A percentile compares a stretch with the other conserved stretches of the same genome.
phyloP scores from a whole-genome alignment of 1,140 invertebrate species.

The Coelopa frigida region DNA sequence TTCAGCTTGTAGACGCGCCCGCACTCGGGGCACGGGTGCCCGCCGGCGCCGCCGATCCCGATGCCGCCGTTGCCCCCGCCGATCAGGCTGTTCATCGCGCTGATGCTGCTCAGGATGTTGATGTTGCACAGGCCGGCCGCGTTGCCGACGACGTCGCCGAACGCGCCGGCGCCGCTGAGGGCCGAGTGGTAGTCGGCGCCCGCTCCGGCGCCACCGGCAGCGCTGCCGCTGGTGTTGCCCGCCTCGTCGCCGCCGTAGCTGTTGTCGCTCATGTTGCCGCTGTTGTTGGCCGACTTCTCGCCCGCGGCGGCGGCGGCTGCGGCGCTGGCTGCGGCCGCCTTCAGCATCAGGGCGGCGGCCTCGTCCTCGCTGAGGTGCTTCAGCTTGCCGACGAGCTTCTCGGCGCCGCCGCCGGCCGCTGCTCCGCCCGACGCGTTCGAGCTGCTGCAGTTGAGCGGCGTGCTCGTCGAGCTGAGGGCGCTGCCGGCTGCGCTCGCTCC shows the following conservation, averaged over 20 bases:
- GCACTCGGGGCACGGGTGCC: constrained; percentile 69
- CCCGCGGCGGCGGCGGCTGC: constrained; percentile 14
- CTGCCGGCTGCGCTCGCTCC: not conserved
- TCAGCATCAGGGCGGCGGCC: constrained; percentile 35
- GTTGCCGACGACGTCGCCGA: constrained; percentile 41
- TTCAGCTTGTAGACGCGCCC: constrained; percentile 76
- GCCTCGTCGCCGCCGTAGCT: constrained; percentile 31
- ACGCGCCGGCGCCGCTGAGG: constrained; percentile 29
- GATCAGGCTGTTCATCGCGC: constrained; percentile 41
- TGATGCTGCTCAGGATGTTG: constrained; percentile 40
- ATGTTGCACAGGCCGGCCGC: constrained; percentile 39
- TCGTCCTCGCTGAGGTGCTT: constrained; percentile 37
- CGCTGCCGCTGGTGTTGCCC: constrained; percentile 4
- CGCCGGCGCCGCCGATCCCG: constrained; percentile 39
- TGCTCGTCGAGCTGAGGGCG: not conserved
- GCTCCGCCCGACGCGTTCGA: not conserved
- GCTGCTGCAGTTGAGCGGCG: constrained; percentile 7
- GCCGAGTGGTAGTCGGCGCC: constrained; percentile 33
- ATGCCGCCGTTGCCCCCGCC: constrained; percentile 19
- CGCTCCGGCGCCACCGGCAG: constrained; percentile 19
- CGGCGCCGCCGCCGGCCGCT: constrained; percentile 8
- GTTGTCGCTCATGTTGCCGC: constrained; percentile 22
- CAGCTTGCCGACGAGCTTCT: constrained; percentile 16
- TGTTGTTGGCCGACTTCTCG: constrained; percentile 22
- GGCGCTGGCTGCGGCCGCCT: constrained; percentile 30